Evolutionary conservation across 2,797 vertebrate genomes (phyloP).

Genomic region (Phyllotis vaccarum): DNA sequence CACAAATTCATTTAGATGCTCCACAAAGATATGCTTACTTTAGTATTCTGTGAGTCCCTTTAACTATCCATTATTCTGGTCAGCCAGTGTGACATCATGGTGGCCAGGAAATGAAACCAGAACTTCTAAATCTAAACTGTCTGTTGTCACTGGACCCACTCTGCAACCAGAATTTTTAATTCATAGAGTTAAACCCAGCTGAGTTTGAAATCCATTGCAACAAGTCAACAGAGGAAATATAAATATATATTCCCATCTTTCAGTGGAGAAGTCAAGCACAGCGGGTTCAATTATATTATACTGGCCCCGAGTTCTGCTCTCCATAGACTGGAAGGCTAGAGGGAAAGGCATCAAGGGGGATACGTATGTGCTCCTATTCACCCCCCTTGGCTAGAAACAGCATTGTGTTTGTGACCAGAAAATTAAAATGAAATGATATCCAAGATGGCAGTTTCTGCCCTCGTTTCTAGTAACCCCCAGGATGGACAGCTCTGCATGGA

Average conservation of each 20-base stretch:
- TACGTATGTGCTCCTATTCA: slow-evolving; percentile 68
- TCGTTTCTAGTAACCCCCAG: slow-evolving; percentile 67
- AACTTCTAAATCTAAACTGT: not conserved
- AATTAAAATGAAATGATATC: slow-evolving; percentile 75
- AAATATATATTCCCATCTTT: slow-evolving; percentile 67
- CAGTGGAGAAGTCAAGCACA: slow-evolving; percentile 78
- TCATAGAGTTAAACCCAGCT: slow-evolving; percentile 66
- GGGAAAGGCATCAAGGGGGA: slow-evolving; percentile 60
- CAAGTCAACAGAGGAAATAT: slow-evolving; percentile 68
- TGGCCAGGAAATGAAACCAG: not conserved
- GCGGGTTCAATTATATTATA: slow-evolving; percentile 75
- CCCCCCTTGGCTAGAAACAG: slow-evolving; percentile 71
- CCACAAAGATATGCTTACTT: not conserved
- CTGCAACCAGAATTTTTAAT: slow-evolving; percentile 66
- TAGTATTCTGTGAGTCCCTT: not conserved
- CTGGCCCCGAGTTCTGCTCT: slow-evolving; percentile 58
- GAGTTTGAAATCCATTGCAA: slow-evolving; percentile 72
- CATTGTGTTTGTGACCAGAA: slow-evolving; percentile 74
- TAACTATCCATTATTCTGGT: not conserved
- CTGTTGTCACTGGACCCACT: not conserved
- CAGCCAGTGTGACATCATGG: not conserved
- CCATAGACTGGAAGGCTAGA: slow-evolving; percentile 65
- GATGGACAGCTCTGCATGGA: not conserved
- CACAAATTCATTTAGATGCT: slow-evolving; percentile 25
- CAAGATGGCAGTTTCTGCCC: slow-evolving; percentile 74